Base-by-base conservation (phyloP, 2,797 vertebrate genomes). In the Selene dorsalis region DNA sequence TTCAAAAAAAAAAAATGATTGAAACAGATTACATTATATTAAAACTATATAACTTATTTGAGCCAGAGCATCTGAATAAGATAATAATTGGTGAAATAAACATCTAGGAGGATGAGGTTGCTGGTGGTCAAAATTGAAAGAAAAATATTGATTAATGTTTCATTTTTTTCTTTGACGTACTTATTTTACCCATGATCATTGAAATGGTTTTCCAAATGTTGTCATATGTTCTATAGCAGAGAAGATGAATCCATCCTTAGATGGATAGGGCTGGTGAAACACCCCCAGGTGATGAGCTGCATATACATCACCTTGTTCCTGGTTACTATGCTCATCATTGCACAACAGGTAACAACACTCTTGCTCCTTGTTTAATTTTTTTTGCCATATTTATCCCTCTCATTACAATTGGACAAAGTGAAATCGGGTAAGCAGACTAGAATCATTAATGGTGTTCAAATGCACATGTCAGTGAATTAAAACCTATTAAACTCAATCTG, bases 221-320 rank as follows among this genome's bases (percentile, higher is more conserved):
- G 0, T 45, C 13, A 4, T 73, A 72, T 83, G 35, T 68, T 70
- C 26, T 87, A 20, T 89, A 95, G 92, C 68, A 22, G 1, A 24
- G 62, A 69, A 0, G 55, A 77, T 7, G 47, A 45, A 6, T 28
- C 8, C 39, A 38, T 85, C 47, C 84, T 93, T 71, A 22, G 1
- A 6, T 50, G 17, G 2, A 83, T 80, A 3, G 95, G 94, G 11
- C 83, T 95, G 53, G 90, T 96, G 80, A 94, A 95, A 84, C 84
- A 97, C 47, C 95, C 96, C 9, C 93, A 90, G 87, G 78, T 75
- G 57, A 97, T 95, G 94, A 96, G 94, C 91, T 96, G 94, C 85
- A 95, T 99, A 64, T 98, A 98, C 76, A 95, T 99, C 92, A 93
- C 95, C 6, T 93, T 99, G 72, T 99, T 99, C 91, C 96, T 97